A percentile compares a stretch with the other conserved stretches of the same genome.
phyloP scores from a whole-genome alignment of 2,113 vertebrate species.

The Cavia porcellus region DNA sequence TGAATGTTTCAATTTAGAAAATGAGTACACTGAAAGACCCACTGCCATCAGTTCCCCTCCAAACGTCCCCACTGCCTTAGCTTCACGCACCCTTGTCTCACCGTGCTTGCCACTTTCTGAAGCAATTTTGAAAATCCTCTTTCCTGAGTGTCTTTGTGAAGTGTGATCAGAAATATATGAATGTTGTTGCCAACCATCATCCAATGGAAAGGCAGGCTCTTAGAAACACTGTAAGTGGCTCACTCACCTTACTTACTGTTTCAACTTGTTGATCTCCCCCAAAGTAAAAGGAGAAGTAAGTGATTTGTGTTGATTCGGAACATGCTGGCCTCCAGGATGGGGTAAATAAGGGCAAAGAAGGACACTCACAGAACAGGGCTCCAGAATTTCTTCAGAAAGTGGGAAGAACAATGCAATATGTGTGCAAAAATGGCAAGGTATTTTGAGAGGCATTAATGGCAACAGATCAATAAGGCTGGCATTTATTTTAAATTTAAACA shows the following conservation, averaged over 20 bases:
- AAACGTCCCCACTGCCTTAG: neutral
- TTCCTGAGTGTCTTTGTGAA: neutral
- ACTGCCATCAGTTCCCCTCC: no score
- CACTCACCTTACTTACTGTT: neutral
- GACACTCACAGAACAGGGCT: neutral
- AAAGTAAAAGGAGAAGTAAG: neutral
- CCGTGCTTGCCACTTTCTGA: neutral
- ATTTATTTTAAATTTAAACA: neutral
- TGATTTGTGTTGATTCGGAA: neutral
- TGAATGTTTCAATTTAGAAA: neutral
- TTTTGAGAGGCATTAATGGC: neutral
- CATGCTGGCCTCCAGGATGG: neutral
- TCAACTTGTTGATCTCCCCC: neutral
- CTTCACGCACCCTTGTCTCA: neutral
- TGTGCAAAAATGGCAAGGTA: neutral
- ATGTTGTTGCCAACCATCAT: no score
- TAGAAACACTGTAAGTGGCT: neutral
- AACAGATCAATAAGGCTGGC: neutral
- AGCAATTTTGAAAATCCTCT: neutral
- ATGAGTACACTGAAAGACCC: neutral
- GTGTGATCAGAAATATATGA: neutral
- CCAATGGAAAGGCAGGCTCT: neutral
- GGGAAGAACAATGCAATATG: neutral
- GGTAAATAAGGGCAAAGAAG: neutral
- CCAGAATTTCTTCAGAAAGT: neutral